Base-by-base conservation (phyloP, 2,113 vertebrate species). In the Corythaeola cristata region DNA sequence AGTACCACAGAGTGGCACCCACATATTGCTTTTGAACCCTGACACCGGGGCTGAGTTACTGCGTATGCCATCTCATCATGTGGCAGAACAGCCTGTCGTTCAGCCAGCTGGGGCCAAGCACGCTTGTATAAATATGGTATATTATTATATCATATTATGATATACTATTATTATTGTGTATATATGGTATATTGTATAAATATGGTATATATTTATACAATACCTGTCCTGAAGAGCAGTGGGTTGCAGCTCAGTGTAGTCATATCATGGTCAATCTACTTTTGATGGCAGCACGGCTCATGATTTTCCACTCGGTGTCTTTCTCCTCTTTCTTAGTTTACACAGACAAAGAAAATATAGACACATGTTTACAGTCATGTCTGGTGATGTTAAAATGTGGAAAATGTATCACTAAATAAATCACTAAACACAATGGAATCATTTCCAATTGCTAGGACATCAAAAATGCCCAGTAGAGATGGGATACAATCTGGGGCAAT, bases 61-160 rank as follows among this genome's bases (percentile, higher is more conserved):
- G 23, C 12, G 0, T 39, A 24, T 58, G n/a, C 56, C 1, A 0
- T 9, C 73, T 55, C 33, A 27, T 28, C 23, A 2, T 1, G 0
- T 50, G 55, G 35, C 32, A 73, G 26, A 60, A 9, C 3, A 3
- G 22, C 24, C 66, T 58, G 18, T 17, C 50, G n/a, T 73, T 73
- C 64, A 59, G n/a, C 50, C 56, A 52, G 47, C 30, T 47, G 30
- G 3, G 30, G 18, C 47, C n/a, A 50, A 68, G n/a, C 10, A 60
- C 4, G 1, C 13, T 60, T 67, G 5, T 26, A 47, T 47, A 72
- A 74, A 55, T 39, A 32, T 8, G 4, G 5, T 47, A 28, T 41
- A 44, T 56, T 67, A 20, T 60, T n/a, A 56, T 39, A 55, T 9
- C 4, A 11, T 32, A 35, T 50, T 68, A 44, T 49, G 14, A 16